Evolutionary conservation across 2,888 invertebrate species (phyloP), one percentile per base, ranked within the genome.

Genomic region (Hydriomena furcata): DNA sequence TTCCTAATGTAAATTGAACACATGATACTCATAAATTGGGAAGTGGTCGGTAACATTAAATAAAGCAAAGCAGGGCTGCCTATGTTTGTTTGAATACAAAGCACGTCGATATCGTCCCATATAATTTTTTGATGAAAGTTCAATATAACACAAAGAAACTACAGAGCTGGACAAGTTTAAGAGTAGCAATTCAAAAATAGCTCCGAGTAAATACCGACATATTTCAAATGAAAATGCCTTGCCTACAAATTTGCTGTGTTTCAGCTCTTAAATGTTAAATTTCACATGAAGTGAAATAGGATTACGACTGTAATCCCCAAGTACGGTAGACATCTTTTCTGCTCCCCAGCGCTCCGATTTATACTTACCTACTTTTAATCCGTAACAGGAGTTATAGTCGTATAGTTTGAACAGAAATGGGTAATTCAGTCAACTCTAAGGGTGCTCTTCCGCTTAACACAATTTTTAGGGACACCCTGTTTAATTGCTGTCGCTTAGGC

Each of bases 61-160:
- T 53, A 58, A 61, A 61, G 68, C 62, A 71, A 71, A 17, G 17
- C 61, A 1, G 60, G 64, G 56, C 51, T 38, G n/a, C n/a, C n/a
- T n/a, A n/a, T n/a, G 41, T 60, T 45, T 65, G 63, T 68, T 71
- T 52, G 44, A 44, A 76, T 69, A 71, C 69, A 28, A 27, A 48
- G 53, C 73, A 73, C 68, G 69, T 69, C 52, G 52, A 38, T 57
- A 60, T 62, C 55, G 61, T 63, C 41, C 48, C 49, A 50, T 42
- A 50, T 43, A 52, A 49, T 40, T 60, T 51, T 57, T 61, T 38
- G 42, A 52, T 52, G 60, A 61, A 46, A 52, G 43, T 62, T 56
- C 53, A 58, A 52, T 60, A 49, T 60, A 64, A 63, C 60, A 53
- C 52, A 52, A n/a, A 55, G 41, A 66, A 65, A 58, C 54, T 51